Evolutionary conservation across 2,888 invertebrate species (phyloP).

Genomic region (Seira sanloemensis): DNA sequence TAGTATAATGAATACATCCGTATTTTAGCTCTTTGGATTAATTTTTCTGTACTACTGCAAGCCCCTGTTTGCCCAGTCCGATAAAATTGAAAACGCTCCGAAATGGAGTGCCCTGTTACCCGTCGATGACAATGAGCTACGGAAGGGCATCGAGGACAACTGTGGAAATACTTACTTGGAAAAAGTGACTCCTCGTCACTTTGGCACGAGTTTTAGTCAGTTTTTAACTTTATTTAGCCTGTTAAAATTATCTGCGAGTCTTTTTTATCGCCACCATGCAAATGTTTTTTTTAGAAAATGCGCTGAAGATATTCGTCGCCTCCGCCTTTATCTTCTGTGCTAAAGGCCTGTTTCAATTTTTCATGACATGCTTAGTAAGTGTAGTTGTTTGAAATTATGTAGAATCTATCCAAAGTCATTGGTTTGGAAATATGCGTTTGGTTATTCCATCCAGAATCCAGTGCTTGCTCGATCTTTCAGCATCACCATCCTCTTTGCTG

Average conservation of each 20-base stretch:
- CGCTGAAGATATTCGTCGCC: conserved; percentile 27
- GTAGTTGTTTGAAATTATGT: neutral
- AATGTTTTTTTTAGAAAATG: neutral
- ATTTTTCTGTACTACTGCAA: conserved; percentile 40
- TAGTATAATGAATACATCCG: neutral
- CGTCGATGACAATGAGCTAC: neutral
- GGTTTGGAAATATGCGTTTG: neutral
- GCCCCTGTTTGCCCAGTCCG: neutral
- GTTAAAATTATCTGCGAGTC: too few species aligned
- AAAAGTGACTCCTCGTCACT: conserved; percentile 10
- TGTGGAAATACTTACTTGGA: conserved; percentile 38
- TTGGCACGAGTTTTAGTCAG: conserved; percentile 41
- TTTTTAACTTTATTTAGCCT: neutral
- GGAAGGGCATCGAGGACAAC: neutral
- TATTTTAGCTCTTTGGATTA: conserved; percentile 40
- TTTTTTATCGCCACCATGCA: too few species aligned
- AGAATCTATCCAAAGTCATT: neutral
- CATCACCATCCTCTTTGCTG: conserved; percentile 10
- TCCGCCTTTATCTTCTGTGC: conserved; percentile 14
- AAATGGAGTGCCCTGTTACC: conserved; percentile 31
- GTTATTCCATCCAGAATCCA: conserved; percentile 25
- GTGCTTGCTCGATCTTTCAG: neutral
- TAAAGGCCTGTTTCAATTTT: conserved; percentile 44
- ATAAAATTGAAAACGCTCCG: conserved; percentile 4
- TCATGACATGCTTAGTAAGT: conserved; percentile 52